Evolutionary conservation across 2,113 vertebrate species (phyloP), one percentile per base, ranked within the genome.

Genomic region (Colistium nudipinnis): DNA sequence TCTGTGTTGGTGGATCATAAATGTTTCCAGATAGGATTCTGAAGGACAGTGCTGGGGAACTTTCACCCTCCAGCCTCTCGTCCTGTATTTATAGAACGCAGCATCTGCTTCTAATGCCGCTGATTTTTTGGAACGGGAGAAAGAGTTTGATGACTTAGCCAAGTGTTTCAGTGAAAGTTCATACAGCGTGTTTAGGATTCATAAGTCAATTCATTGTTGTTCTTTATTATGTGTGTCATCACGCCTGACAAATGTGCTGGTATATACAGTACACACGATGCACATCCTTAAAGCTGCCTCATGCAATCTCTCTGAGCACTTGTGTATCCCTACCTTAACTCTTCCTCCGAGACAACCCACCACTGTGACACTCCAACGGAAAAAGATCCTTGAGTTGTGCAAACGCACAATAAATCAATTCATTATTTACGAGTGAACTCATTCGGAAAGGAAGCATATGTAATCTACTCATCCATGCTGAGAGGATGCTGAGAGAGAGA

Each of bases 401-500:
- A 88, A 86, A 85, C 65, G 71, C 76, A 87, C 84, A 84, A 87
- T 90, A 88, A 87, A 88, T 90, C 88, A 88, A 87, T 89, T 85
- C 86, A 87, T 89, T 88, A 89, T 90, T 89, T 88, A 87, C 80
- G 57, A 88, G 83, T 88, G 88, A 91, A 88, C 85, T 91, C 83
- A 90, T 88, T 90, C 88, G 86, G 88, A 89, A 88, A 91, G 81
- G 83, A 85, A 88, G 87, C 90, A 89, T 88, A 90, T 91, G 90
- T 90, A 90, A 89, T 86, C 78, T 88, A 85, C 87, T 89, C 90
- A 88, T 91, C 88, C 88, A 89, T 89, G 83, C 86, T 87, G 85
- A 80, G 83, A 81, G 78, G 82, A 87, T 82, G 76, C 82, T 82
- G 88, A 74, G 82, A 78, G 71, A 41, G 62, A 33, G 62, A 76